A percentile compares a stretch with the other conserved stretches of the same genome.
Evolutionary conservation across 2,113 vertebrate species (phyloP).

Genomic region (Cynoglossus semilaevis): DNA sequence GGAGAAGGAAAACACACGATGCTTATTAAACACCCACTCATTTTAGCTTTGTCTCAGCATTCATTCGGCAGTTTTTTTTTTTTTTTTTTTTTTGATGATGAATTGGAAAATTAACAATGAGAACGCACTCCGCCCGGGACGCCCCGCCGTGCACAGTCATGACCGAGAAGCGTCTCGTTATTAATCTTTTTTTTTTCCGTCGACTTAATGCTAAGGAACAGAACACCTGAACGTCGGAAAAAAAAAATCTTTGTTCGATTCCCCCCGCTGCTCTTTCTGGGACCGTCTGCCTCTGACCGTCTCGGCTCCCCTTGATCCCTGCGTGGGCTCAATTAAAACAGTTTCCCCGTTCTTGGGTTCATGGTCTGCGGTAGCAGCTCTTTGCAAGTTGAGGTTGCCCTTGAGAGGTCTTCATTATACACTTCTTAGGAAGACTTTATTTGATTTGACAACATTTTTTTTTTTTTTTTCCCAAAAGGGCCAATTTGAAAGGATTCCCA

Average conservation of each 20-base stretch:
- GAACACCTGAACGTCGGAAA: slow-evolving; percentile 25
- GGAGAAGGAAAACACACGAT: slow-evolving; percentile 24
- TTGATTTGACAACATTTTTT: slow-evolving; percentile 74
- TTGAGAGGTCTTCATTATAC: slow-evolving; percentile 65
- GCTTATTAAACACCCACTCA: slow-evolving; percentile 55
- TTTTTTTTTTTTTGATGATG: too few relatives aligned
- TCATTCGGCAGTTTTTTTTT: slow-evolving; percentile 41
- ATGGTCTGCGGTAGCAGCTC: slow-evolving; percentile 30
- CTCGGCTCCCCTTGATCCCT: slow-evolving; percentile 37
- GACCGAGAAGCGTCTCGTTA: slow-evolving; percentile 33
- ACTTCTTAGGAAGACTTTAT: slow-evolving; percentile 61
- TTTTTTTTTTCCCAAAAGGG: slow-evolving; percentile 43
- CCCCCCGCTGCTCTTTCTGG: slow-evolving; percentile 1
- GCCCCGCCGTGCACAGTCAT: slow-evolving; percentile 17
- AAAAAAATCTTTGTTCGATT: not conserved
- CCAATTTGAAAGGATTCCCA: slow-evolving; percentile 57
- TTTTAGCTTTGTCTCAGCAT: slow-evolving; percentile 38
- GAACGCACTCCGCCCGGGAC: slow-evolving; percentile 30
- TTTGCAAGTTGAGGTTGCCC: slow-evolving; percentile 39
- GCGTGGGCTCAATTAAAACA: slow-evolving; percentile 69
- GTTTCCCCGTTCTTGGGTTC: slow-evolving; percentile 43
- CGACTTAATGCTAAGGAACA: slow-evolving; percentile 32
- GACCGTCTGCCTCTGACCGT: slow-evolving; percentile 12
- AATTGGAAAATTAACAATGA: slow-evolving; percentile 53
- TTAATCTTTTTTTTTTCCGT: slow-evolving; percentile 36